A percentile compares a stretch with the other conserved stretches of the same genome.
Conservation (phyloP, 1,140 invertebrate genomes). For the Zaprionus inermis region DNA sequence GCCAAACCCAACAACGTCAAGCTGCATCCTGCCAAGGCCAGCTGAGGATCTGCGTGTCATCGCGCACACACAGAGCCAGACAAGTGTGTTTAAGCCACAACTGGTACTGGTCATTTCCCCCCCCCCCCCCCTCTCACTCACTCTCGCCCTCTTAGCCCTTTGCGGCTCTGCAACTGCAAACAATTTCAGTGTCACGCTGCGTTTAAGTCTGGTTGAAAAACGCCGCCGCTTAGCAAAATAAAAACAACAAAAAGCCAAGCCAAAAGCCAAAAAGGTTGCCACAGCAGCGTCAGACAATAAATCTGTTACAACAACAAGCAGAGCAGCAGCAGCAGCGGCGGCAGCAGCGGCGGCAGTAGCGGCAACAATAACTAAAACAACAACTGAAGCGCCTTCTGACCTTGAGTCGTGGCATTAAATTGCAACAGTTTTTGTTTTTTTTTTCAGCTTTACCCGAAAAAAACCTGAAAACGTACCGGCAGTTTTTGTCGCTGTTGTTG, state of each 20-base stretch:
- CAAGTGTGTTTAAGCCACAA: conserved; percentile 3
- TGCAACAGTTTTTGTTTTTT: conserved; percentile 35
- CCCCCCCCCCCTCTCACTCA: neutral
- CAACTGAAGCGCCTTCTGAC: conserved; percentile 54
- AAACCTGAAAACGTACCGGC: conserved; percentile 26
- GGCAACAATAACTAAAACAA: conserved; percentile 39
- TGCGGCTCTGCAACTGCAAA: conserved; percentile 5
- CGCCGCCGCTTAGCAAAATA: conserved; percentile 28
- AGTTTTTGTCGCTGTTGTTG: conserved; percentile 32
- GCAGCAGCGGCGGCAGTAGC: conserved; percentile 14
- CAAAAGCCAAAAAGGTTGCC: conserved; percentile 37
- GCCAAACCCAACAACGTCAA: conserved; percentile 1
- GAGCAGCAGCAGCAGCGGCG: conserved; percentile 9
- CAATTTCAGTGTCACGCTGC: conserved; percentile 69
- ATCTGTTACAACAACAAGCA: conserved; percentile 45
- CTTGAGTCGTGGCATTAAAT: conserved; percentile 68
- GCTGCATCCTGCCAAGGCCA: conserved; percentile 61
- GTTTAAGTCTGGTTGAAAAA: conserved; percentile 30
- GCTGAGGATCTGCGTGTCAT: conserved; percentile 36
- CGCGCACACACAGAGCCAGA: too few relatives aligned
- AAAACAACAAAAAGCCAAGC: conserved; percentile 31
- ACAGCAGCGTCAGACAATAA: conserved; percentile 48
- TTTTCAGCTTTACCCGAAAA: conserved; percentile 31
- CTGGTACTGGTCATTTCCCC: conserved; percentile 10
- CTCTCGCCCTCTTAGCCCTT: neutral